phyloP scores from a whole-genome alignment of 2,113 vertebrate species.

The Phrynocephalus versicolor region DNA sequence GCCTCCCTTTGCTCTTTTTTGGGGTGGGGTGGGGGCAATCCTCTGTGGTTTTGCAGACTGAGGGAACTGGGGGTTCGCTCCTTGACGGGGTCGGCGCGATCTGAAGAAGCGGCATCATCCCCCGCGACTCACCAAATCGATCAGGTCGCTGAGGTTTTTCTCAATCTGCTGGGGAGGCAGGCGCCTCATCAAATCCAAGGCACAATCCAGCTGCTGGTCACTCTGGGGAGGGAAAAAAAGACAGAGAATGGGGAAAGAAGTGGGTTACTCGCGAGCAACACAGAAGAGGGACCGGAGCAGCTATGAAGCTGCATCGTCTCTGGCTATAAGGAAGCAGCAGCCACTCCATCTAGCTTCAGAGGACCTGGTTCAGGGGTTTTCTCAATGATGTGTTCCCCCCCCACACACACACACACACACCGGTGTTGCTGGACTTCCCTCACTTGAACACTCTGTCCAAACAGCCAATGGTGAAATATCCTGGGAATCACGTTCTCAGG shows the following conservation, averaged over 20 bases:
- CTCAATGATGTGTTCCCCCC: background rate
- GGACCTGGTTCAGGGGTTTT: background rate
- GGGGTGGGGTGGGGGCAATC: too few species aligned
- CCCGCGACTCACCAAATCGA: constrained; percentile 88
- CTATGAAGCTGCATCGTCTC: background rate
- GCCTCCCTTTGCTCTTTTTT: too few species aligned
- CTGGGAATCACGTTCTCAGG: background rate
- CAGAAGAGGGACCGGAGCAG: background rate
- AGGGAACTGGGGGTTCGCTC: too few species aligned
- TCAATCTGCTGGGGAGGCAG: constrained; percentile 99
- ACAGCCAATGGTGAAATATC: background rate
- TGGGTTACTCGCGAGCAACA: background rate
- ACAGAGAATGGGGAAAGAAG: constrained; percentile 11
- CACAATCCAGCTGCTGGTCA: constrained; percentile 98
- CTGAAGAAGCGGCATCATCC: too few species aligned
- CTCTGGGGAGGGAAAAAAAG: constrained; percentile 72
- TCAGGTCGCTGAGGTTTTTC: constrained; percentile 99
- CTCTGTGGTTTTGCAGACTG: too few species aligned
- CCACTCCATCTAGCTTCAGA: too few species aligned
- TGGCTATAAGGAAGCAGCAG: too few species aligned
- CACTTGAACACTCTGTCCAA: too few species aligned
- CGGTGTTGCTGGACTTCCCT: background rate
- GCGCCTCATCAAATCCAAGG: constrained; percentile 99
- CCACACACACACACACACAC: too few species aligned
- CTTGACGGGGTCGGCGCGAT: too few species aligned